These are phyloP conservation scores for Endomychus coccineus DNA, from an alignment of 2,888 invertebrate species.

Conservation along the genomic window DNA sequence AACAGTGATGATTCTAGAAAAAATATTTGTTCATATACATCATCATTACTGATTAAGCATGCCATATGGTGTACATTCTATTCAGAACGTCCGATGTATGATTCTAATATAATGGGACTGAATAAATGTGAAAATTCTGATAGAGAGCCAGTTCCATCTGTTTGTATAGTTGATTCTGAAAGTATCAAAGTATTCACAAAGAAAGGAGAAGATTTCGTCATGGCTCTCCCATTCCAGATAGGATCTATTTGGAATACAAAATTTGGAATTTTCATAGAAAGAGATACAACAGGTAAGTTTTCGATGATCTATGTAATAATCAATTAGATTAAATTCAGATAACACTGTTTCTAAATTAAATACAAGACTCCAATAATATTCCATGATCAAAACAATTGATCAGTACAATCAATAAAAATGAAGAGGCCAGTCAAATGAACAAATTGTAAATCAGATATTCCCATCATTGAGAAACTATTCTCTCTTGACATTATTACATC, in stretches of 20 bases:
- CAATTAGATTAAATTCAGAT: too few species aligned
- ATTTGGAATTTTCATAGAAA: constrained; percentile 79
- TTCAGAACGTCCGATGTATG: constrained; percentile 51
- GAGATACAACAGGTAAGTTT: constrained; percentile 45
- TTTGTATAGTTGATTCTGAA: constrained; percentile 67
- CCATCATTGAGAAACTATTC: too few species aligned
- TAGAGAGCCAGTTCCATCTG: constrained; percentile 54
- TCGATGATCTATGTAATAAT: constrained; percentile 4
- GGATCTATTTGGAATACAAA: constrained; percentile 77
- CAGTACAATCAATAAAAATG: too few species aligned
- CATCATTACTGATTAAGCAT: constrained; percentile 74
- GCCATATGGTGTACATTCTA: constrained; percentile 66
- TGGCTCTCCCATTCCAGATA: constrained; percentile 73
- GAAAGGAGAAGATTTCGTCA: constrained; percentile 75
- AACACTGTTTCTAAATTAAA: too few species aligned
- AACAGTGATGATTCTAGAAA: constrained; percentile 47
- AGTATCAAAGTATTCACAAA: constrained; percentile 70
- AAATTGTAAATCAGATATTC: too few species aligned
- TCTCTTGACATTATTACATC: too few species aligned
- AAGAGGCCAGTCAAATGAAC: too few species aligned
- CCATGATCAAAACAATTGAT: too few species aligned
- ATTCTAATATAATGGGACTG: constrained; percentile 31
- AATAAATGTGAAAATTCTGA: constrained; percentile 47
- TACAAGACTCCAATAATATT: too few species aligned
- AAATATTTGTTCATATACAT: constrained; percentile 67